Evolutionary conservation across 2,888 invertebrate genomes (phyloP).

Genomic region (Aphidoletes aphidimyza): DNA sequence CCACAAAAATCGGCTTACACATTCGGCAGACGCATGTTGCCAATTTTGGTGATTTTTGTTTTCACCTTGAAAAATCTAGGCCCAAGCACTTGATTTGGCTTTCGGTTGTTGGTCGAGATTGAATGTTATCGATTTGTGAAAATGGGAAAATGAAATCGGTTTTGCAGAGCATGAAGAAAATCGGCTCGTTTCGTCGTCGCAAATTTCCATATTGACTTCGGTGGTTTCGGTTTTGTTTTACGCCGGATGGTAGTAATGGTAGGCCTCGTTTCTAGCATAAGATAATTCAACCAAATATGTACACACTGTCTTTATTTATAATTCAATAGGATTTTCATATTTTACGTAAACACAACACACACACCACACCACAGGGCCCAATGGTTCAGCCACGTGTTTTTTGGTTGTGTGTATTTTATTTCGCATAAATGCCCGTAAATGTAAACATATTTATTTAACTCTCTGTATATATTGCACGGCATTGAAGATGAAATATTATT

Average conservation of each 20-base stretch:
- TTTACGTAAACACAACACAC: background rate
- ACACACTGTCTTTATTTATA: background rate
- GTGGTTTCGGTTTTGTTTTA: background rate
- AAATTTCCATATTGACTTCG: background rate
- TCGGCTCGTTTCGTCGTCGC: too few species aligned
- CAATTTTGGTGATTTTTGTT: background rate
- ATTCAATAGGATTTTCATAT: slow-evolving; percentile 13
- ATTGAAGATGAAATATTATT: slow-evolving; percentile 28
- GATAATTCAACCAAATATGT: background rate
- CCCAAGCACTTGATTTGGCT: background rate
- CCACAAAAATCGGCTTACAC: too few species aligned
- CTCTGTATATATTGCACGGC: too few species aligned
- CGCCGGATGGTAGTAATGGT: background rate
- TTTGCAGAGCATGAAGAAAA: too few species aligned
- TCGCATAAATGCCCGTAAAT: background rate
- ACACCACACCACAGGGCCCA: too few species aligned
- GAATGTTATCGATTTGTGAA: background rate
- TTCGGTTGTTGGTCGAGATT: slow-evolving; percentile 27
- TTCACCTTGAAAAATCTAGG: background rate
- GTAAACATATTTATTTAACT: slow-evolving; percentile 27
- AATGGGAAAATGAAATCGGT: background rate
- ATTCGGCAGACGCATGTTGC: too few species aligned
- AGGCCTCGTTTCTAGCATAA: background rate
- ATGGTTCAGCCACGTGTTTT: background rate
- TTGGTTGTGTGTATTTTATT: background rate